Conservation (phyloP, 1,140 invertebrate genomes). For the Sinella curviseta region DNA sequence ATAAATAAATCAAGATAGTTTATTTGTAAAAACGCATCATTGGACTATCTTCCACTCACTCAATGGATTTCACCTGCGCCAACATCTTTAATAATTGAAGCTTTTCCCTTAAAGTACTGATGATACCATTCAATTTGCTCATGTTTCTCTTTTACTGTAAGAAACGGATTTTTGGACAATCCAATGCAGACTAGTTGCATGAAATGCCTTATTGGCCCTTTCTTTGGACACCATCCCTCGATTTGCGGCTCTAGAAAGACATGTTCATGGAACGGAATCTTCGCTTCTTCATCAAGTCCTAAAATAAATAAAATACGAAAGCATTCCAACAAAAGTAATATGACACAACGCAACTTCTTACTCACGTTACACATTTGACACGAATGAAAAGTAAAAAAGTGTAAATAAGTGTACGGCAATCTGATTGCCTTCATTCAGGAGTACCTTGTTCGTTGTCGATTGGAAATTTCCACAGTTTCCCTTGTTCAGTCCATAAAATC, state of each 20-base stretch:
- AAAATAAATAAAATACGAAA: constrained; percentile 49
- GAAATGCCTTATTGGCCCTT: constrained; percentile 88
- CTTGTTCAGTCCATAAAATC: constrained; percentile 89
- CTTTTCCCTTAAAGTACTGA: constrained; percentile 84
- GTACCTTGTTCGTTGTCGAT: constrained; percentile 95
- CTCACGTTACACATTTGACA: no score
- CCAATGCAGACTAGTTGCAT: constrained; percentile 94
- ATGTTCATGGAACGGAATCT: constrained; percentile 85
- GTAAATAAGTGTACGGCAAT: background rate
- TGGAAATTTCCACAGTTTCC: constrained; percentile 95
- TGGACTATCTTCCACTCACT: background rate
- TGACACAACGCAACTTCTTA: no score
- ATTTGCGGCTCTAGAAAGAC: constrained; percentile 87
- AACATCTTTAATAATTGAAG: constrained; percentile 69
- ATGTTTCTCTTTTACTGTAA: constrained; percentile 82
- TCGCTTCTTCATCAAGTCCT: constrained; percentile 77
- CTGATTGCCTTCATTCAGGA: no score
- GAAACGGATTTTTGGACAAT: constrained; percentile 90
- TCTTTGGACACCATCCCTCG: constrained; percentile 81
- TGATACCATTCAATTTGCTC: constrained; percentile 91
- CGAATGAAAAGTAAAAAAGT: background rate
- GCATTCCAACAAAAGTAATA: constrained; percentile 28
- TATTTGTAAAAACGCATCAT: background rate
- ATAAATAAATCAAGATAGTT: background rate
- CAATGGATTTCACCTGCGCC: constrained; percentile 54